A percentile compares a stretch with the other conserved stretches of the same genome.
Evolutionary conservation across 2,888 invertebrate species (phyloP).

Genomic region (Idaea straminata): DNA sequence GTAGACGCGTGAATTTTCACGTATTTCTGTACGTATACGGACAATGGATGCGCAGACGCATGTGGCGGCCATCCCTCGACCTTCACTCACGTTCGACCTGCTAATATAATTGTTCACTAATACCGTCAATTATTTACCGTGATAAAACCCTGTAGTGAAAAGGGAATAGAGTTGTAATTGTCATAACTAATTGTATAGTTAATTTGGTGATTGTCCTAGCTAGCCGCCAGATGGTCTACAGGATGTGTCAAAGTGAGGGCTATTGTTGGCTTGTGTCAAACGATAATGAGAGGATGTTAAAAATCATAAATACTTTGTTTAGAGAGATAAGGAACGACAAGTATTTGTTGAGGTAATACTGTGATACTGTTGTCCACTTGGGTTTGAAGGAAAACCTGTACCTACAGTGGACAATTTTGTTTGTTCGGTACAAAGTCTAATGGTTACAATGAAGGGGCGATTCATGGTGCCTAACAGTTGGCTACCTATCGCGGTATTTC

Average conservation of each 20-base stretch:
- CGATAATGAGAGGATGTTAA: constrained; percentile 2
- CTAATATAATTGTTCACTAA: constrained; percentile 48
- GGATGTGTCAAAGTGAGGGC: constrained; percentile 53
- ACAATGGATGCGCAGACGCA: constrained; percentile 27
- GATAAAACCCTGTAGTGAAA: background rate
- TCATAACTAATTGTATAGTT: background rate
- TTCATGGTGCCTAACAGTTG: no score
- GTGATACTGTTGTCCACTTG: background rate
- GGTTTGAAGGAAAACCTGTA: background rate
- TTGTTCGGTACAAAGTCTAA: no score
- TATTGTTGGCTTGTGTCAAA: constrained; percentile 39
- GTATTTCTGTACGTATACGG: background rate
- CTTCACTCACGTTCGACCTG: constrained; percentile 44
- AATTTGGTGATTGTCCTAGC: constrained; percentile 1
- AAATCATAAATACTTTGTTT: background rate
- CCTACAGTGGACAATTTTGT: background rate
- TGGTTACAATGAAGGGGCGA: no score
- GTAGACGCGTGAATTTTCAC: constrained; percentile 1
- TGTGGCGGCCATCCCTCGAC: constrained; percentile 46
- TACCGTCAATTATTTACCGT: constrained; percentile 7
- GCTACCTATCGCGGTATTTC: no score
- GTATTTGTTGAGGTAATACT: background rate
- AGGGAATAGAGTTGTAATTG: constrained; percentile 2
- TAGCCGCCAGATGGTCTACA: constrained; percentile 56
- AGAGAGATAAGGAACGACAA: background rate